These are phyloP conservation scores for Phataginus tricuspis DNA, from an alignment of 2,797 vertebrate genomes.

Conservation along the genomic window DNA sequence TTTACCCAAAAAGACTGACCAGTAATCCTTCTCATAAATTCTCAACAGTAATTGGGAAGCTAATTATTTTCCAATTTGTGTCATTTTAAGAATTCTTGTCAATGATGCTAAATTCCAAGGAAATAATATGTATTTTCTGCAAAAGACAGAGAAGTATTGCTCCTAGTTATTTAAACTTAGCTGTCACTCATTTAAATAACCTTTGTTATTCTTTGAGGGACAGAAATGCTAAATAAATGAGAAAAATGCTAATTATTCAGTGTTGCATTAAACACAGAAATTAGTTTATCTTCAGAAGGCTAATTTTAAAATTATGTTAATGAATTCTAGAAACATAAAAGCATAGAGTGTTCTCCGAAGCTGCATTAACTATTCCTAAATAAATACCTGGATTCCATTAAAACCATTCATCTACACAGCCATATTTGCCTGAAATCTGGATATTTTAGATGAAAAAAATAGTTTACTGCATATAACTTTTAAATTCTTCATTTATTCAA, in stretches of 20 bases:
- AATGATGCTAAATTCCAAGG: slow-evolving; percentile 37
- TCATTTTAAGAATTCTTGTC: slow-evolving; percentile 36
- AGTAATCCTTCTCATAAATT: not conserved
- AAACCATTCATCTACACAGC: not conserved
- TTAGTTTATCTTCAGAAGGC: slow-evolving; percentile 38
- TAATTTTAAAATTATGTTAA: slow-evolving; percentile 63
- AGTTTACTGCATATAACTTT: not conserved
- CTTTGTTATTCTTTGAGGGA: slow-evolving; percentile 30
- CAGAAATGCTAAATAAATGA: slow-evolving; percentile 30
- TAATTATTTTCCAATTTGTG: slow-evolving; percentile 19
- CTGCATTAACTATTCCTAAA: slow-evolving; percentile 24
- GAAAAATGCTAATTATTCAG: not conserved
- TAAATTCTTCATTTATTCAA: not conserved
- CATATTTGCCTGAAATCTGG: not conserved
- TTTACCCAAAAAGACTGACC: slow-evolving; percentile 70
- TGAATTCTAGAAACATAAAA: slow-evolving; percentile 46
- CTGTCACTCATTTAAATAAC: slow-evolving; percentile 2
- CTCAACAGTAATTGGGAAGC: not conserved
- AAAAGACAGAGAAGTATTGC: not conserved
- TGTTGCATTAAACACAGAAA: slow-evolving; percentile 51
- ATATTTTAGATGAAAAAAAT: not conserved
- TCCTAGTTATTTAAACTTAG: slow-evolving; percentile 8
- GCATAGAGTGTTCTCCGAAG: not conserved
- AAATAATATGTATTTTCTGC: not conserved
- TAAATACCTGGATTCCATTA: not conserved